A percentile compares a stretch with the other conserved stretches of the same genome.
Conservation (phyloP, 53 echinoderm and acorn worm species). For the Crossaster papposus region DNA sequence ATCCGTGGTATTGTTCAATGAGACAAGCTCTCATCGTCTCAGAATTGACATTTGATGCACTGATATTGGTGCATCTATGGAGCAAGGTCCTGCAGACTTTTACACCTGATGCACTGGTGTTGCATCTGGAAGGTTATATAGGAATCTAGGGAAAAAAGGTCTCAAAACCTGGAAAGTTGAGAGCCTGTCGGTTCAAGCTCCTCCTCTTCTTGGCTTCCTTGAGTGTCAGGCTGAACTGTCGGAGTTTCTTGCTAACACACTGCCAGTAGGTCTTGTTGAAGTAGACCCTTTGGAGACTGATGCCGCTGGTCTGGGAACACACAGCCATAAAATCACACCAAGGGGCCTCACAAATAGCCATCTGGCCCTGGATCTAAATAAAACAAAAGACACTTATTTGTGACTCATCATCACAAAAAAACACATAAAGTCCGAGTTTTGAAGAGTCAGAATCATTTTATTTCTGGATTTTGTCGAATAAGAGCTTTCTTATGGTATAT, state of each 20-base stretch:
- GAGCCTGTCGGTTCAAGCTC: conserved; percentile 13
- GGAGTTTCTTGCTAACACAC: conserved; percentile 37
- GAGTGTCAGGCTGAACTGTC: conserved; percentile 40
- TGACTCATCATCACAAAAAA: no score
- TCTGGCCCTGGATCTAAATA: conserved; percentile 65
- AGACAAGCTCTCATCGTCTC: no score
- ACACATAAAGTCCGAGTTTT: no score
- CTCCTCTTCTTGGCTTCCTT: conserved; percentile 45
- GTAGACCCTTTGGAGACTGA: conserved; percentile 52
- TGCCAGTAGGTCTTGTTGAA: conserved; percentile 50
- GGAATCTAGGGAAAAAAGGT: background rate
- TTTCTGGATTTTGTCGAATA: no score
- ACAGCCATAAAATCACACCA: conserved; percentile 74
- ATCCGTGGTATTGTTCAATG: no score
- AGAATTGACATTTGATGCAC: no score
- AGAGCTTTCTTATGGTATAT: no score
- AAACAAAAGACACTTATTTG: background rate
- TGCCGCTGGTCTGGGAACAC: conserved; percentile 52
- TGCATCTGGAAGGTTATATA: background rate
- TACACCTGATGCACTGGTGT: no score
- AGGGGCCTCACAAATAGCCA: conserved; percentile 46
- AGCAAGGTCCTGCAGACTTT: no score
- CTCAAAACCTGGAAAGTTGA: conserved; percentile 45
- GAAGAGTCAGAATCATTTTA: no score
- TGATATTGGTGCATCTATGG: no score